Percentiles rank a stretch among this genome's conserved stretches.
Evolutionary conservation across 2,888 invertebrate genomes (phyloP).

Genomic region (Meloe dianella): DNA sequence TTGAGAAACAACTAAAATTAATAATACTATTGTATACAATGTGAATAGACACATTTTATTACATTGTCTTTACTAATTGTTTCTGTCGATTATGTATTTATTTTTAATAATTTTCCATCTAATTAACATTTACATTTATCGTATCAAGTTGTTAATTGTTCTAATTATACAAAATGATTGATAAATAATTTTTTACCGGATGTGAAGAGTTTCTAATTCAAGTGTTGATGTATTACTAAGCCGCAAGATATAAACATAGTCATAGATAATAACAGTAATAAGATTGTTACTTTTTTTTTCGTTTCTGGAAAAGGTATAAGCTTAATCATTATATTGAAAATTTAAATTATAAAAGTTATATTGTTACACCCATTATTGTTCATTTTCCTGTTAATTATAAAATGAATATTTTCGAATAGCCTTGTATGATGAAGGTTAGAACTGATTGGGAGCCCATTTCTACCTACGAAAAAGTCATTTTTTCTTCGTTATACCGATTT

Average conservation of each 20-base stretch:
- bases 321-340: constrained; percentile 17
- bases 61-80: no score
- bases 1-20: constrained; percentile 25
- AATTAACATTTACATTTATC: not conserved
- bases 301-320: constrained; percentile 11
- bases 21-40: constrained; percentile 20
- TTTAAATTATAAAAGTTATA: constrained; percentile 22
- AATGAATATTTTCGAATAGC: constrained; percentile 23
- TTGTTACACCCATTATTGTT: constrained; percentile 16
- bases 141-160: not conserved
- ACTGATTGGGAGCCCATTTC: constrained; percentile 26
- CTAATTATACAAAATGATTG: constrained; percentile 17
- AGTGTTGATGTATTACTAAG: not conserved
- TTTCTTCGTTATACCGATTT: not conserved
- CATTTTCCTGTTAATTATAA: constrained; percentile 20
- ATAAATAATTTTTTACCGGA: constrained; percentile 3
- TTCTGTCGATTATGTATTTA: no score
- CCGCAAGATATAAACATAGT: not conserved
- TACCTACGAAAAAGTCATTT: constrained; percentile 29
- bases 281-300: constrained; percentile 9
- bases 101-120: not conserved
- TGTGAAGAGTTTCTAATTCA: not conserved
- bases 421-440: constrained; percentile 28
- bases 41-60: no score
- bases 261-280: not conserved